Evolutionary conservation across 53 echinoderm and acorn worm species (phyloP), one percentile per base, ranked within the genome.

Genomic region (Arbacia lixula): DNA sequence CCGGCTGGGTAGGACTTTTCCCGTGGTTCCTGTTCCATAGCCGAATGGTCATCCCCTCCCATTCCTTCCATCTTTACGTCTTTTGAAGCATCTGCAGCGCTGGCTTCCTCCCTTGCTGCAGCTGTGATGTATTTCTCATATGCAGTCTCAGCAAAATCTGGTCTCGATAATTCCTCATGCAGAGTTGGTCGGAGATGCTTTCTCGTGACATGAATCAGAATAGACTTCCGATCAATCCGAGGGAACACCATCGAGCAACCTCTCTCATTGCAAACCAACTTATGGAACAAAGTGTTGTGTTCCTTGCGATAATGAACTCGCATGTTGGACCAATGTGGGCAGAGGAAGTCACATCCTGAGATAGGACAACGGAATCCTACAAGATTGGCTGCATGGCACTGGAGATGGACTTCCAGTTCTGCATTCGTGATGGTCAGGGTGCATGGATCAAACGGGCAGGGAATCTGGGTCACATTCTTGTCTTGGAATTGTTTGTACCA

Each of bases 261-360:
- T 5, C 83, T 31, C 56, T 68, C 74, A n/a, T 87, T 72, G 41
- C 95, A 95, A 49, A 56, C 26, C 84, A 91, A 33, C 33, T 64
- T 79, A 22, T 84, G 71, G 27, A 85, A 81, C 35, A 54, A 72
- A 28, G 71, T 31, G 12, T 87, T 75, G 83, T 95, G 95, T 41
- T 61, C 46, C 30, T 88, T 83, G 37, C 86, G 89, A 71, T 87
- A 84, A 60, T 95, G 95, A 43, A 84, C 86, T 26, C 89, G 83
- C 95, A 95, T 95, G 67, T 91, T 91, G n/a, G 91, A 71, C 95
- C 95, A 95, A 61, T 84, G 87, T 1, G 83, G 85, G 60, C 87
- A 91, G 53, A 91, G 83, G 66, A 86, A 89, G 17, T 80, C 66
- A 14, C 93, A 93, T 6, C 53, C 24, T 9, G 22, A 29, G 22